phyloP scores from a whole-genome alignment of 1,140 invertebrate genomes.

The Drosophila bipectinata region DNA sequence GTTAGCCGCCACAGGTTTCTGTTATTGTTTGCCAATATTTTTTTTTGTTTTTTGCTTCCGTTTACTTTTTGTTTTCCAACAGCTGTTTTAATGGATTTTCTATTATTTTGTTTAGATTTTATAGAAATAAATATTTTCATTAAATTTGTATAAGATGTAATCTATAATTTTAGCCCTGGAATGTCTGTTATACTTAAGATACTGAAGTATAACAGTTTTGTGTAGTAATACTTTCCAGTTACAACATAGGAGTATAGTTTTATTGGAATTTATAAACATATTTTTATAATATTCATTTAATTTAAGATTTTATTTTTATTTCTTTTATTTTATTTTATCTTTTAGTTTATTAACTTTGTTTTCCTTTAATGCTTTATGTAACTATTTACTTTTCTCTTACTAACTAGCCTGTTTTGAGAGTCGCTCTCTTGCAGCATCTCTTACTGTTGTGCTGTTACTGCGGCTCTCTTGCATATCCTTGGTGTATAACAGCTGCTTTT shows the following conservation, averaged over 20 bases:
- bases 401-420: background rate
- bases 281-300: background rate
- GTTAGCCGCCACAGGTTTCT: slow-evolving; percentile 71
- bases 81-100: slow-evolving; percentile 24
- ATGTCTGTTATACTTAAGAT: no score
- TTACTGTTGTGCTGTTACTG: background rate
- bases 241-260: background rate
- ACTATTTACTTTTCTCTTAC: slow-evolving; percentile 35
- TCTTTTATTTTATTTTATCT: background rate
- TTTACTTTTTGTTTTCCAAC: slow-evolving; percentile 14
- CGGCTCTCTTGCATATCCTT: slow-evolving; percentile 11
- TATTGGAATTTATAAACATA: background rate
- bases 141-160: background rate
- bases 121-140: background rate
- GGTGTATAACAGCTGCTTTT: slow-evolving; percentile 25
- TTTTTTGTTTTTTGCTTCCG: background rate
- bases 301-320: background rate
- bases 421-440: background rate
- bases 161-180: no score
- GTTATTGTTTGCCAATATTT: slow-evolving; percentile 33
- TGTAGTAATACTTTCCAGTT: background rate
- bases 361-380: slow-evolving; percentile 36
- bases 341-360: slow-evolving; percentile 1
- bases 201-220: background rate
- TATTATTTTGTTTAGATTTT: background rate